Evolutionary conservation across 2,888 invertebrate genomes (phyloP).

Genomic region (Xanthia icteritia): DNA sequence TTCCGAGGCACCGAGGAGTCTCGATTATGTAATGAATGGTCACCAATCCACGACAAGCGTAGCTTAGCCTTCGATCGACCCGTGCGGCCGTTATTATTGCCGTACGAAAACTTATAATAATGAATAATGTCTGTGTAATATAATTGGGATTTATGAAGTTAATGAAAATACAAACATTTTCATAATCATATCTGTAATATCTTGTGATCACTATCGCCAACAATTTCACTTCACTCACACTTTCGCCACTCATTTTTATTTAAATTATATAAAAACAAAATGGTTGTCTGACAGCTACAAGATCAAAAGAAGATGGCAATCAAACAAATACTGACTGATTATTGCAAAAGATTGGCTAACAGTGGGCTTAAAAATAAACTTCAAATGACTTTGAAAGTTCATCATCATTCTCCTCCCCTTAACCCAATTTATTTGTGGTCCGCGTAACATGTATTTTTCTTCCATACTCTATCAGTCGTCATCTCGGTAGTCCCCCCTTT

Average conservation of each 20-base stretch:
- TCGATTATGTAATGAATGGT: no score
- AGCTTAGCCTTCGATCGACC: no score
- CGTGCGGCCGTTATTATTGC: no score
- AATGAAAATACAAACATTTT: conserved; percentile 69
- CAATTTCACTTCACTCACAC: conserved; percentile 73
- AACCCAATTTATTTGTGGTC: no score
- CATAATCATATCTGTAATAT: conserved; percentile 73
- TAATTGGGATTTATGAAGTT: background rate
- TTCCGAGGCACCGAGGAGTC: no score
- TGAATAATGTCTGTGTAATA: background rate
- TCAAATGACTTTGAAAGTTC: conserved; percentile 33
- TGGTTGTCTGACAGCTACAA: background rate
- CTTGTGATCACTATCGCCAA: conserved; percentile 78
- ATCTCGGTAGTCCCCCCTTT: background rate
- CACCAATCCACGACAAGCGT: no score
- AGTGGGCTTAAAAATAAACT: conserved; percentile 30
- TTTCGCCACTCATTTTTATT: conserved; percentile 75
- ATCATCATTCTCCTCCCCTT: background rate
- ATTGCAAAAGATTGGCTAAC: background rate
- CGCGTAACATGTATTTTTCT: no score
- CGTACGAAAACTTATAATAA: background rate
- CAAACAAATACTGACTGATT: conserved; percentile 3
- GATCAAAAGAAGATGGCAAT: conserved; percentile 2
- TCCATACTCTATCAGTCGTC: background rate
- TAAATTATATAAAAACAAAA: background rate